These are phyloP conservation scores for Bungarus multicinctus DNA, from an alignment of 2,113 vertebrate species.

Conservation along the genomic window DNA sequence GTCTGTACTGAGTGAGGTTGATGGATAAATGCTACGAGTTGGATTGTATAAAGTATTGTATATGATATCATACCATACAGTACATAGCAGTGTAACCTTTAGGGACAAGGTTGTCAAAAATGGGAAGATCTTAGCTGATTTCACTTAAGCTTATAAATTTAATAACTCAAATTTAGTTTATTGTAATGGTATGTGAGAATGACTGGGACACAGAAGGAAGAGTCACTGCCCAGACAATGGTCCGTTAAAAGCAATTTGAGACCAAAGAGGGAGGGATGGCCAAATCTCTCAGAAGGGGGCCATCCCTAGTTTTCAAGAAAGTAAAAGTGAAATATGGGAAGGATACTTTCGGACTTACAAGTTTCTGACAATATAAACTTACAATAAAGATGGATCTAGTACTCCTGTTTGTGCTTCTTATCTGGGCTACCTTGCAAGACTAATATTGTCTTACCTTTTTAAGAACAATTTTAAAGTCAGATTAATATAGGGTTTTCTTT, in stretches of 20 bases:
- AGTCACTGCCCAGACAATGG: background rate
- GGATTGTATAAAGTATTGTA: background rate
- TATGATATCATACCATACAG: background rate
- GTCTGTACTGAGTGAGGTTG: background rate
- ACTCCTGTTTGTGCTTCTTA: background rate
- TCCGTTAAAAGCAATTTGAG: background rate
- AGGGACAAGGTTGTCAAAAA: background rate
- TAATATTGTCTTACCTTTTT: conserved; percentile 13
- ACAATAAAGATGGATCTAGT: background rate
- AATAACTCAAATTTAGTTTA: background rate
- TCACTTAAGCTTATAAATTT: conserved; percentile 17
- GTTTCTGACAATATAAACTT: background rate
- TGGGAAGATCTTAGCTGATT: background rate
- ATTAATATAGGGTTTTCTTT: background rate
- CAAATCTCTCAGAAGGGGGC: background rate
- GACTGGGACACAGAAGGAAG: background rate
- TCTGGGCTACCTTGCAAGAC: background rate
- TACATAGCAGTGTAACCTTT: background rate
- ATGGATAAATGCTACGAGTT: background rate
- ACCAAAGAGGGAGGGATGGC: background rate
- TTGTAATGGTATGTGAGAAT: background rate
- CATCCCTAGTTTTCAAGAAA: background rate
- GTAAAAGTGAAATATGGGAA: background rate
- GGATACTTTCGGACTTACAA: background rate
- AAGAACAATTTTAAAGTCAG: background rate